A percentile compares a stretch with the other conserved stretches of the same genome.
Conservation (phyloP, 2,113 vertebrate species). For the Chloroceryle aenea region DNA sequence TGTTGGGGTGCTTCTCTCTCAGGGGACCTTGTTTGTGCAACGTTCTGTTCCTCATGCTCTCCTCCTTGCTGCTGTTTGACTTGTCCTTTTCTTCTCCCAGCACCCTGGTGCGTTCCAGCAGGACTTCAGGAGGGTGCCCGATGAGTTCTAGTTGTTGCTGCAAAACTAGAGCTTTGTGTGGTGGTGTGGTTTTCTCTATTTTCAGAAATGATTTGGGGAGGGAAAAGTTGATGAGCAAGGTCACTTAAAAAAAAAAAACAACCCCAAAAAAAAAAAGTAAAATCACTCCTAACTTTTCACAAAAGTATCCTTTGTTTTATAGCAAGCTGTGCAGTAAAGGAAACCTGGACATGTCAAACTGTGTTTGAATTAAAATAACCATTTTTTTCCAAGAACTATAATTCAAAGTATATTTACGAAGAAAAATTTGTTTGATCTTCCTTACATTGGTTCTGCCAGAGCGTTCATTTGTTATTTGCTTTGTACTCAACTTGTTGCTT, state of each 20-base stretch:
- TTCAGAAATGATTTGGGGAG: neutral
- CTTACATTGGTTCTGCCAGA: neutral
- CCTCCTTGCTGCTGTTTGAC: neutral
- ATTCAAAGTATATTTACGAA: neutral
- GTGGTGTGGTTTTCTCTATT: neutral
- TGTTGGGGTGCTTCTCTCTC: neutral
- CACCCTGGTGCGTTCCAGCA: neutral
- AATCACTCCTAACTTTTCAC: neutral
- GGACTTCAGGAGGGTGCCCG: neutral
- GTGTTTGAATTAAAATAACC: neutral
- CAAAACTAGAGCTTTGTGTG: neutral
- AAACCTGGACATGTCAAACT: neutral
- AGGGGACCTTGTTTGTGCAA: fast-evolving
- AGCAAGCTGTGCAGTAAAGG: neutral
- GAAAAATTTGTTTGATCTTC: neutral
- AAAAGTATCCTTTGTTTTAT: neutral
- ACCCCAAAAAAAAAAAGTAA: neutral
- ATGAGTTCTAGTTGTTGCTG: neutral
- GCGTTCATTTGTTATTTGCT: neutral
- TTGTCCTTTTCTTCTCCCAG: neutral
- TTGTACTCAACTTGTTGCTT: neutral
- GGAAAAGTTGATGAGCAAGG: neutral
- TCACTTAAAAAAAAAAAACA: neutral
- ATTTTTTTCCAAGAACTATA: neutral
- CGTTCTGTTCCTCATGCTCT: fast-evolving